Percentiles rank a stretch among this genome's conserved stretches.
phyloP scores from a whole-genome alignment of 2,888 invertebrate species.

The Siphonodentalium dalli region DNA sequence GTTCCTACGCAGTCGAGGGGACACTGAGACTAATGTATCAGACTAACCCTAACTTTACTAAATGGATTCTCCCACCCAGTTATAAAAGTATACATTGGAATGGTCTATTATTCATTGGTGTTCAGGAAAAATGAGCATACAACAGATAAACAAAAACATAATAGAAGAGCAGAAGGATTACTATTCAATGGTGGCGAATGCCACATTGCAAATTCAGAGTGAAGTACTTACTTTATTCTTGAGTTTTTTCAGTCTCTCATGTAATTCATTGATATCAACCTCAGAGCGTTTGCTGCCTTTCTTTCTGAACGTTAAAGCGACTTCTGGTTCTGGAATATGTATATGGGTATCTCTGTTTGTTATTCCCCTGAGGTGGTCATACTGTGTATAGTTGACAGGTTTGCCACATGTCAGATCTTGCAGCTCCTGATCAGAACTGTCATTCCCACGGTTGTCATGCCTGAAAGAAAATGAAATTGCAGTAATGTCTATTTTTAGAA shows the following conservation, averaged over 20 bases:
- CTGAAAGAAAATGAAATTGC: slow-evolving; percentile 7
- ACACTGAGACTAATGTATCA: too few species aligned
- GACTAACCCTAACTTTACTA: too few species aligned
- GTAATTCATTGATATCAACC: slow-evolving; percentile 59
- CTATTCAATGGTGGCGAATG: too few species aligned
- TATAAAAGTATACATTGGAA: too few species aligned
- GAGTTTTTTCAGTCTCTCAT: slow-evolving; percentile 52
- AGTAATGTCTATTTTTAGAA: neutral
- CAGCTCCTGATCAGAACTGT: too few species aligned
- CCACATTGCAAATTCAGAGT: too few species aligned
- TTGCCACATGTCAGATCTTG: slow-evolving; percentile 74
- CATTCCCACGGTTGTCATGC: neutral
- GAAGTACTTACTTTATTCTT: slow-evolving; percentile 52
- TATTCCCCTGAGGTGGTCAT: slow-evolving; percentile 86
- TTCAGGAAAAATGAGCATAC: too few species aligned
- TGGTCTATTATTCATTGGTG: too few species aligned
- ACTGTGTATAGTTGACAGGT: slow-evolving; percentile 83
- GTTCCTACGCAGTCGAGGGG: too few species aligned
- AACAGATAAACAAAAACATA: too few species aligned
- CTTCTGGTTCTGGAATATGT: slow-evolving; percentile 80
- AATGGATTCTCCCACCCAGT: too few species aligned
- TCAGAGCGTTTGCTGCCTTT: slow-evolving; percentile 53
- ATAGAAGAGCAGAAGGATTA: too few species aligned
- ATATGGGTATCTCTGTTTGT: slow-evolving; percentile 84
- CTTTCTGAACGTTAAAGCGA: slow-evolving; percentile 61